These are phyloP conservation scores for Lepidostoma basale DNA, from an alignment of 1,140 invertebrate species.

Conservation along the genomic window DNA sequence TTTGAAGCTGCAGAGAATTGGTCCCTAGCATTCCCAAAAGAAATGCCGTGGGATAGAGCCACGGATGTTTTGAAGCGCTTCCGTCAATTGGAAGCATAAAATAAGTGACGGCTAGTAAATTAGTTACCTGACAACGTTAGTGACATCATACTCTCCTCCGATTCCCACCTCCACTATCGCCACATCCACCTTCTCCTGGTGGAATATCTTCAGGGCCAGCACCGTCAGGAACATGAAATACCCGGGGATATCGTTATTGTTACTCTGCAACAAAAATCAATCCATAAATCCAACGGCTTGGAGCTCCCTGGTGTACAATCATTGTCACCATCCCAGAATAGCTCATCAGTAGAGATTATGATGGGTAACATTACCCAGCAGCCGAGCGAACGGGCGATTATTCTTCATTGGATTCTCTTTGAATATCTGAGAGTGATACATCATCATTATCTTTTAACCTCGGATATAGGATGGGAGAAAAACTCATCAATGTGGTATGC, in stretches of 20 bases:
- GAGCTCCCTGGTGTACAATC: not conserved
- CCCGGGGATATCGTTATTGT: slow-evolving; percentile 79
- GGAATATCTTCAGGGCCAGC: slow-evolving; percentile 88
- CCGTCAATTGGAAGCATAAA: too few relatives aligned
- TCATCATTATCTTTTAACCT: too few relatives aligned
- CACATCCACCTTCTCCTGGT: slow-evolving; percentile 88
- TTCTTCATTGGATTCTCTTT: too few relatives aligned
- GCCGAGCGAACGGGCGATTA: too few relatives aligned
- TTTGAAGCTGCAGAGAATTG: too few relatives aligned
- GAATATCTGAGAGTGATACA: too few relatives aligned
- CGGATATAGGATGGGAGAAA: too few relatives aligned
- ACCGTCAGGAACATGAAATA: slow-evolving; percentile 96
- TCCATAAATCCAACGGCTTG: too few relatives aligned
- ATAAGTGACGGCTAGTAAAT: not conserved
- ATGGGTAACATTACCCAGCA: not conserved
- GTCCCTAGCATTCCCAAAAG: too few relatives aligned
- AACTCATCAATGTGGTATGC: too few relatives aligned
- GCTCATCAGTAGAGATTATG: not conserved
- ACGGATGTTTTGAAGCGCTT: too few relatives aligned
- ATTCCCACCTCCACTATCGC: slow-evolving; percentile 97
- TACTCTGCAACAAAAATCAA: slow-evolving; percentile 60
- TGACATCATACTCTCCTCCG: slow-evolving; percentile 92
- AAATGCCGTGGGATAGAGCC: too few relatives aligned
- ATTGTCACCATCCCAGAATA: not conserved
- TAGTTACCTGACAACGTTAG: slow-evolving; percentile 84